phyloP scores from a whole-genome alignment of 2,888 invertebrate genomes.

The Tolmerus cingulatus region DNA sequence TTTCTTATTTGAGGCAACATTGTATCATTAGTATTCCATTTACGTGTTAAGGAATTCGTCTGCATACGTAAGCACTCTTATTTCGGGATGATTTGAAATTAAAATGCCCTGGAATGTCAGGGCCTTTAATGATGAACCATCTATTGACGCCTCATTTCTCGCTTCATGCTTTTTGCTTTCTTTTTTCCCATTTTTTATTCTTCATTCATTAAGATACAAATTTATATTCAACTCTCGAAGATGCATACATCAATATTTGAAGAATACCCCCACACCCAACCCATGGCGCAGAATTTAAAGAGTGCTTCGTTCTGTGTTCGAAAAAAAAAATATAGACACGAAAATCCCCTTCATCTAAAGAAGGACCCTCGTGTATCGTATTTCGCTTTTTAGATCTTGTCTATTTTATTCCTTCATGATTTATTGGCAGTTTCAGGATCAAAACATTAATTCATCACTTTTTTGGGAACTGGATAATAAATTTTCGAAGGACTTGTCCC shows the following conservation, averaged over 20 bases:
- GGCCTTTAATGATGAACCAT: neutral
- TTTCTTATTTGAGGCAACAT: neutral
- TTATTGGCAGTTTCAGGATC: neutral
- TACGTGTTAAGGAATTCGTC: neutral
- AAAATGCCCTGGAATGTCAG: neutral
- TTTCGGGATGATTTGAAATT: neutral
- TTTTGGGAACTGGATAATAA: neutral
- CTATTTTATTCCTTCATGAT: neutral
- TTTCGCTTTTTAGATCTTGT: neutral
- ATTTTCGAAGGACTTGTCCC: neutral
- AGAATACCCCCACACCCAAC: neutral
- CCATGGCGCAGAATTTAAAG: neutral
- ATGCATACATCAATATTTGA: neutral
- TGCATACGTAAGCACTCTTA: neutral
- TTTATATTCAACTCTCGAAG: neutral
- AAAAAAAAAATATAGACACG: neutral
- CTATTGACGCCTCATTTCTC: neutral
- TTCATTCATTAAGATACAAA: neutral
- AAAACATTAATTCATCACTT: neutral
- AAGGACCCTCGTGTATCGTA: neutral
- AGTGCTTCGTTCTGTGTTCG: neutral
- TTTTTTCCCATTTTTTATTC: neutral
- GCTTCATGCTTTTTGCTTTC: neutral
- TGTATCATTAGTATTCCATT: neutral
- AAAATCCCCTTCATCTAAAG: neutral